These are phyloP conservation scores for Drosophila neocordata DNA, from an alignment of 1,140 invertebrate genomes.

Conservation along the genomic window DNA sequence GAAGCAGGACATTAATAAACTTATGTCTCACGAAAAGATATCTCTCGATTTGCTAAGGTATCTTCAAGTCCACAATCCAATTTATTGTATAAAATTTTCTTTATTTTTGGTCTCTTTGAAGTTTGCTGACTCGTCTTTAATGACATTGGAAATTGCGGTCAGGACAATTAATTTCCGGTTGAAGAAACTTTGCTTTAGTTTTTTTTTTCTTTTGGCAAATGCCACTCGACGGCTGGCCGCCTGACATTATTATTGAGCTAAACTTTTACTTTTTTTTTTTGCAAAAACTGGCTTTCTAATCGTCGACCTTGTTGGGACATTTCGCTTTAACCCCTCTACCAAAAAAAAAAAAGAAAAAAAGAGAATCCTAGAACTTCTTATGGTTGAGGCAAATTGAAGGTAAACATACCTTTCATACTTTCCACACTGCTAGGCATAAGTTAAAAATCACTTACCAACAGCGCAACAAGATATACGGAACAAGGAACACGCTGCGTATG, in stretches of 20 bases:
- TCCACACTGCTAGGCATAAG: conserved; percentile 55
- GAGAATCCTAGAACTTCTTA: conserved; percentile 13
- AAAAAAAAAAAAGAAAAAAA: conserved; percentile 27
- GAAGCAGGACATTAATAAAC: background rate
- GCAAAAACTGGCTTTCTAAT: conserved; percentile 30
- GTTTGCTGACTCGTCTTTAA: conserved; percentile 76
- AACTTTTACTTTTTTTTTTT: conserved; percentile 25
- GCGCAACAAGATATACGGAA: background rate
- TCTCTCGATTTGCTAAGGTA: background rate
- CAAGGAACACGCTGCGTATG: conserved; percentile 39
- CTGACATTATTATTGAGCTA: conserved; percentile 53
- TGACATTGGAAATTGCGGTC: conserved; percentile 79
- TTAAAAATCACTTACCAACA: conserved; percentile 60
- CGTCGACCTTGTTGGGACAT: conserved; percentile 51
- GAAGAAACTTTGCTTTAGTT: conserved; percentile 73
- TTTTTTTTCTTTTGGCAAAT: conserved; percentile 45
- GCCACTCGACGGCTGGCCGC: conserved; percentile 34
- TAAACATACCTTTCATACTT: conserved; percentile 21
- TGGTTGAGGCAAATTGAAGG: conserved; percentile 14
- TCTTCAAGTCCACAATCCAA: background rate
- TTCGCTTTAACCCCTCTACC: conserved; percentile 5
- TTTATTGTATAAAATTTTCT: background rate
- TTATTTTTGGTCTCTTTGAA: conserved; percentile 55
- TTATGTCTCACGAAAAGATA: background rate
- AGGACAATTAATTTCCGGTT: conserved; percentile 79